Base-by-base conservation (phyloP, 2,113 vertebrate genomes). In the Epinephelus moara region DNA sequence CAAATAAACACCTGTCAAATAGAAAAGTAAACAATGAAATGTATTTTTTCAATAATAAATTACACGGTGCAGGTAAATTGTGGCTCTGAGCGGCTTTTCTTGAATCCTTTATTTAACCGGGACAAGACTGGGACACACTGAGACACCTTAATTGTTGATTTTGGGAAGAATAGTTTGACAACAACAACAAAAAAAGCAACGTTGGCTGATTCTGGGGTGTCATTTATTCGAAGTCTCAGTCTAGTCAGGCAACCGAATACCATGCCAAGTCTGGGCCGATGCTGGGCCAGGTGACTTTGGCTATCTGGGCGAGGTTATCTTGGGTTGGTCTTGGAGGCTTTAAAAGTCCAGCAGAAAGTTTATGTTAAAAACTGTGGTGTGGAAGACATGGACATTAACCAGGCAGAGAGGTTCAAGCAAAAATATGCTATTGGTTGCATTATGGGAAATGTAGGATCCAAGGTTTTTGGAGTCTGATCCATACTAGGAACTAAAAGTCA, bases 1-100 rank as follows among this genome's bases (percentile, higher is more conserved):
- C 71, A 78, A 82, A 85, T 66, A 78, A 83, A 89, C 88, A 90
- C 90, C 88, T 91, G 85, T 80, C 85, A 81, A 61, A 72, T 23
- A 8, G 23, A 70, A 68, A 62, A 33, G n/a, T 15, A 53, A 60
- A 85, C 13, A 63, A 47, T 17, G 18, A 19, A 25, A 27, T 53
- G 6, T 33, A 19, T 60, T 68, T 50, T 61, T 27, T 66, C 76
- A 14, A 3, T 45, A 55, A 86, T 60, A 12, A 64, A 80, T 70
- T 0, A 53, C 53, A 42, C 33, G 13, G 10, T 18, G 18, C 11
- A 69, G 69, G 57, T 50, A 17, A 64, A 25, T 4, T 21, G n/a
- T 23, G 47, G 72, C 27, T 53, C 5, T 4, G 37, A 11, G 23
- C 30, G 47, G 1, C 42, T 59, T 78, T 30, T 23, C 50, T 37